Evolutionary conservation across 2,888 invertebrate species (phyloP).

Genomic region (Oxystoma pomonae): DNA sequence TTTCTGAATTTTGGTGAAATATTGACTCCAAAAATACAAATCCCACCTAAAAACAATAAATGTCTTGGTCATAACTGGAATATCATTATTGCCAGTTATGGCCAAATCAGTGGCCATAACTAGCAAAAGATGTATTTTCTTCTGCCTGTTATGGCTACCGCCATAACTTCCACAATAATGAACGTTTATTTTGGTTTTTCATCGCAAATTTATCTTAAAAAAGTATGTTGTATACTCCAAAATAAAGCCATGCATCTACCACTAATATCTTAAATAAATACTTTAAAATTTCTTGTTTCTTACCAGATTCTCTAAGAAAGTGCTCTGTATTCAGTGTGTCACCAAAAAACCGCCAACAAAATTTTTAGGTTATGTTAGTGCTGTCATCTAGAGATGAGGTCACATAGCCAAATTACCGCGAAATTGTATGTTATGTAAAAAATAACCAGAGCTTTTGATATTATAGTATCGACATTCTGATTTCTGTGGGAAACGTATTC

Average conservation of each 20-base stretch:
- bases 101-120: slow-evolving; percentile 22
- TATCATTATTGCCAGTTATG: neutral
- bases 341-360: neutral
- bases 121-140: neutral
- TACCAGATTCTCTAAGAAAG: neutral
- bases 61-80: neutral
- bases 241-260: neutral
- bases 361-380: neutral
- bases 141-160: neutral
- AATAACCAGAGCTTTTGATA: too few relatives aligned
- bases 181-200: neutral
- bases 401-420: too few relatives aligned
- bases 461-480: too few relatives aligned
- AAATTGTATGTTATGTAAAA: too few relatives aligned
- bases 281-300: neutral
- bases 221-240: neutral
- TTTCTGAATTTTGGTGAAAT: neutral
- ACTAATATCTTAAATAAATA: neutral
- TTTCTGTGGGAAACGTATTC: too few relatives aligned
- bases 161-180: neutral
- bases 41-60: neutral
- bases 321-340: neutral
- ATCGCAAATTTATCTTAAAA: neutral
- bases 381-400: too few relatives aligned
- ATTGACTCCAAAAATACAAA: neutral